A percentile compares a stretch with the other conserved stretches of the same genome.
These are phyloP conservation scores for Notiomystis cincta DNA, from an alignment of 2,113 vertebrate species.

Conservation along the genomic window DNA sequence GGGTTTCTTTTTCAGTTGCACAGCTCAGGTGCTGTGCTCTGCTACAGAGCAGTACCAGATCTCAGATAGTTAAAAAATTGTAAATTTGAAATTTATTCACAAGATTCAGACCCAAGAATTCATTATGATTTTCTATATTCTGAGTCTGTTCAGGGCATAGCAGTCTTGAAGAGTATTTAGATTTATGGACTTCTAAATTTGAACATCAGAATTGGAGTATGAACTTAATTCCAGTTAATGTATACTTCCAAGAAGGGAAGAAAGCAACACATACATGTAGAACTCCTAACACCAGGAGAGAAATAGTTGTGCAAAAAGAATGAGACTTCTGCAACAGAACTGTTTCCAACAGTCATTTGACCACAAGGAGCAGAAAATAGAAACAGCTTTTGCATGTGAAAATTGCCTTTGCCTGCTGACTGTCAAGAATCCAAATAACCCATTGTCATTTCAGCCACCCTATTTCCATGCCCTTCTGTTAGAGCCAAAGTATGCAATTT, in stretches of 20 bases:
- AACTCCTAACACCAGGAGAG: neutral
- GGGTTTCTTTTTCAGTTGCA: neutral
- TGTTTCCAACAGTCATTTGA: neutral
- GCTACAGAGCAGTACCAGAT: neutral
- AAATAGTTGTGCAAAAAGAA: neutral
- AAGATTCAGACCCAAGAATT: neutral
- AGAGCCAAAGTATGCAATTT: neutral
- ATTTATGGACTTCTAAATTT: neutral
- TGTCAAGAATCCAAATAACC: neutral
- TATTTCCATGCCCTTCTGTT: neutral
- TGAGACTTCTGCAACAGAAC: neutral
- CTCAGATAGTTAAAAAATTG: neutral
- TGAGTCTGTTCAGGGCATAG: neutral
- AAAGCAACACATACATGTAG: fast-evolving
- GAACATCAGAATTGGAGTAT: neutral
- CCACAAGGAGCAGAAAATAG: neutral
- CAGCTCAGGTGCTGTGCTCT: neutral
- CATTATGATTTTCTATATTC: neutral
- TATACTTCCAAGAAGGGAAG: neutral
- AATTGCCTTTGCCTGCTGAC: neutral
- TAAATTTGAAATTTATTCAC: neutral
- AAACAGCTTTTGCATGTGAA: neutral
- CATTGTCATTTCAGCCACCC: neutral
- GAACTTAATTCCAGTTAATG: neutral
- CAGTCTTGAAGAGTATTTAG: neutral